A percentile compares a stretch with the other conserved stretches of the same genome.
These are phyloP conservation scores for Stictocephala bisonia DNA, from an alignment of 2,888 invertebrate genomes.

Conservation along the genomic window DNA sequence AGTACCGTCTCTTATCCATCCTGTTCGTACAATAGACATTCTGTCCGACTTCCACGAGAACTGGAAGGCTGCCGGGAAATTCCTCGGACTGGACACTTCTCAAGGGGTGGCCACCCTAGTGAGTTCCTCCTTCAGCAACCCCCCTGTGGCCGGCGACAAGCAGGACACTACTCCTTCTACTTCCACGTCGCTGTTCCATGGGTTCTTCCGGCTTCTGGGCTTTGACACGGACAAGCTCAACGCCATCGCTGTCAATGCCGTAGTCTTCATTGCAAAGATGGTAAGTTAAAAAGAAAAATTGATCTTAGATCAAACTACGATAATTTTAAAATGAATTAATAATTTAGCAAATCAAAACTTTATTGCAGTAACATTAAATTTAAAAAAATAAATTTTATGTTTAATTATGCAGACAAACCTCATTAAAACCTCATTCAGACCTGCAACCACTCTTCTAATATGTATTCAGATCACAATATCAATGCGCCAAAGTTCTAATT, in stretches of 20 bases:
- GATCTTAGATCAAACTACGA: neutral
- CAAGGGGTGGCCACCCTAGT: conserved; percentile 73
- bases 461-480: too few species aligned
- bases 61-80: conserved; percentile 39
- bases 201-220: conserved; percentile 77
- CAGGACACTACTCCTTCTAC: neutral
- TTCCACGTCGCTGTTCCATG: conserved; percentile 62
- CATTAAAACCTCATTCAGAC: too few species aligned
- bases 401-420: too few species aligned
- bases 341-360: too few species aligned
- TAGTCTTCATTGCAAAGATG: conserved; percentile 86
- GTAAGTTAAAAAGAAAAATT: too few species aligned
- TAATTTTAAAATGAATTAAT: neutral
- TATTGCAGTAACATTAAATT: neutral
- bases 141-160: conserved; percentile 4
- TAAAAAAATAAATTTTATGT: too few species aligned
- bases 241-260: conserved; percentile 84
- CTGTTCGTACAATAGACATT: conserved; percentile 41
- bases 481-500: too few species aligned
- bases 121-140: conserved; percentile 55
- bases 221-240: conserved; percentile 81
- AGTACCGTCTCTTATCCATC: too few species aligned
- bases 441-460: too few species aligned
- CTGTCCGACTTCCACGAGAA: conserved; percentile 42
- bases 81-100: conserved; percentile 63